These are phyloP conservation scores for Muntiacus muntjak DNA, from an alignment of 2,113 vertebrate genomes.

Conservation along the genomic window DNA sequence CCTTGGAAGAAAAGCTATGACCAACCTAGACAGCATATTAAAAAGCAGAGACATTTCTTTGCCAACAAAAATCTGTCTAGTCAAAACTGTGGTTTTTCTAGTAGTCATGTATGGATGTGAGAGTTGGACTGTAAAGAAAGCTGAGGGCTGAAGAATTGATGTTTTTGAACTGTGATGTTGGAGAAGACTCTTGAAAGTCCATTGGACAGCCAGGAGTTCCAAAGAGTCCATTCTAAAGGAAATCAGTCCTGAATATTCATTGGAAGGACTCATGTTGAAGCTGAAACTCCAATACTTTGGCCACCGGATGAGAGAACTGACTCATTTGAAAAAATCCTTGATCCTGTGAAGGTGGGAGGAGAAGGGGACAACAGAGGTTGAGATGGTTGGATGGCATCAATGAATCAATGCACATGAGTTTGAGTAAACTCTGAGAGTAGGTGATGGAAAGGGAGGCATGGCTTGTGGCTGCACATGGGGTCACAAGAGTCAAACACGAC, in stretches of 20 bases:
- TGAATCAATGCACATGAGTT: no score
- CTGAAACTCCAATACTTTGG: background rate
- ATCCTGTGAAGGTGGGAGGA: no score
- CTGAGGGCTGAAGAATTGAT: background rate
- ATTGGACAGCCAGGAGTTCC: background rate
- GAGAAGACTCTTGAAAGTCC: background rate
- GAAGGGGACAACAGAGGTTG: no score
- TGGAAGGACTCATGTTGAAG: background rate
- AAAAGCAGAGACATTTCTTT: background rate
- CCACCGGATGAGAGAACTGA: background rate
- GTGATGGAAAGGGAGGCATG: no score
- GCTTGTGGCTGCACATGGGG: no score
- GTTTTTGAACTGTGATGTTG: background rate
- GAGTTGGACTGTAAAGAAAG: background rate
- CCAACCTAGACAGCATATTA: background rate
- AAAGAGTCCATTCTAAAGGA: background rate
- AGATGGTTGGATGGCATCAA: no score
- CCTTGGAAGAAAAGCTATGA: background rate
- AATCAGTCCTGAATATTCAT: background rate
- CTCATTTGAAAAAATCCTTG: no score
- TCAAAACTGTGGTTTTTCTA: background rate
- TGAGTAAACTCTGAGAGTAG: no score
- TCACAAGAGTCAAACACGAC: no score
- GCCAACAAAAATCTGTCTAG: background rate
- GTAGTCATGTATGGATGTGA: background rate